Conservation (phyloP, 2,797 vertebrate genomes). For the Acanthopagrus latus region DNA sequence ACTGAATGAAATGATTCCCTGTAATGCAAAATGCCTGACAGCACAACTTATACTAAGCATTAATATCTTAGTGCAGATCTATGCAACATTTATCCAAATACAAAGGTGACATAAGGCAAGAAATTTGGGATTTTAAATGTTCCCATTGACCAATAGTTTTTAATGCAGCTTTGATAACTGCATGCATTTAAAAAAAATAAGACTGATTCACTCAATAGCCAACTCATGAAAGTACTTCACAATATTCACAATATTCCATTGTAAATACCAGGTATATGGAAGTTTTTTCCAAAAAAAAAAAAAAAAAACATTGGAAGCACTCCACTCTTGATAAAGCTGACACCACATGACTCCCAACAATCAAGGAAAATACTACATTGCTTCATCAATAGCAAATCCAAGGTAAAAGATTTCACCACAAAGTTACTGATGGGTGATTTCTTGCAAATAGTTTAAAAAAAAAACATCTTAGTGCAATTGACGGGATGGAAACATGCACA, state of each 20-base stretch:
- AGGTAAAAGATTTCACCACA: neutral
- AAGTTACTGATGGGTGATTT: neutral
- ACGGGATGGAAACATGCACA: neutral
- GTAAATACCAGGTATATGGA: neutral
- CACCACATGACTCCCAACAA: neutral
- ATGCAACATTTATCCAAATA: neutral
- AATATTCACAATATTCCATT: neutral
- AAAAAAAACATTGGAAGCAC: neutral
- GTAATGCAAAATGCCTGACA: neutral
- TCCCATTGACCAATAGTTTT: too few species aligned
- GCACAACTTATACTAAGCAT: neutral
- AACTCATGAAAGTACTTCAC: too few species aligned
- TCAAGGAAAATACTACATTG: neutral
- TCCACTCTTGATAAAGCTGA: neutral
- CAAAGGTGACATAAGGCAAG: neutral
- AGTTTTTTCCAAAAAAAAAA: too few species aligned
- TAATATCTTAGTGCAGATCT: neutral
- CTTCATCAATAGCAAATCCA: slow-evolving; percentile 13
- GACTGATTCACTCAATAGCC: too few species aligned
- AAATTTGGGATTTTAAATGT: too few species aligned
- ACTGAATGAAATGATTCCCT: neutral
- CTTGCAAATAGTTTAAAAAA: neutral
- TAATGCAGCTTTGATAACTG: neutral
- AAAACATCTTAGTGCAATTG: neutral
- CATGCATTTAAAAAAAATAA: neutral